Evolutionary conservation across 2,888 invertebrate species (phyloP), one percentile per base, ranked within the genome.

Genomic region (Acanthopleura granulata): DNA sequence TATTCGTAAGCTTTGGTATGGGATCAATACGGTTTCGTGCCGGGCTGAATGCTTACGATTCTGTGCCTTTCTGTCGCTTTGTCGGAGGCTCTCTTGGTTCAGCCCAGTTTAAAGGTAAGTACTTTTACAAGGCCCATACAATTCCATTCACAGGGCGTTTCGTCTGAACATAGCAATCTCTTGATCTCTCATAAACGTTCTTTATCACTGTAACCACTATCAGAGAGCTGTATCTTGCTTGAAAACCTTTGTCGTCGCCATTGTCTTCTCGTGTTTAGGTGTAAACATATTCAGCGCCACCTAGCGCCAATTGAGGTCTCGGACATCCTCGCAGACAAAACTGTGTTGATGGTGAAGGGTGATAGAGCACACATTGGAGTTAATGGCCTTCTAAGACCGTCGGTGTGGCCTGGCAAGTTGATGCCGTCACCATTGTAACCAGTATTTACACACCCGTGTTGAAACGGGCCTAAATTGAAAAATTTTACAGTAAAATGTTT

Each of bases 401-500:
- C 22, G 66, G 66, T 66, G 66, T 18, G 40, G 57, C 57, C 66
- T 25, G 15, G 25, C 15, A 66, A 66, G 66, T 66, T 25, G 66
- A 66, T 22, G 25, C 25, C 29, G 18, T 66, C 29, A 25, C 66
- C 66, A 66, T 66, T 66, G 66, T 66, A 22, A 66, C 25, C 25
- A 18, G 27, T 66, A 27, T 66, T 66, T 66, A 66, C 66, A 66
- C 25, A 66, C 25, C 66, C 66, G 25, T 27, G 66, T 66, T 27
- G 66, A 66, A 57, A 66, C 66, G 66, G 66, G 40, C 25, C 66
- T 66, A 66, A 66, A 66, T 66, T 66, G 66, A 66, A 66, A 66
- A 22, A 66, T 66, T 66, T 66, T 66, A 66, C 66, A 66, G 66
- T 66, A 66, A 66, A 66, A 66, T 66, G 66, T 66, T 66, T 66